Evolutionary conservation across 2,113 vertebrate genomes (phyloP), one percentile per base, ranked within the genome.

Genomic region (Sinocyclocheilus anshuiensis): DNA sequence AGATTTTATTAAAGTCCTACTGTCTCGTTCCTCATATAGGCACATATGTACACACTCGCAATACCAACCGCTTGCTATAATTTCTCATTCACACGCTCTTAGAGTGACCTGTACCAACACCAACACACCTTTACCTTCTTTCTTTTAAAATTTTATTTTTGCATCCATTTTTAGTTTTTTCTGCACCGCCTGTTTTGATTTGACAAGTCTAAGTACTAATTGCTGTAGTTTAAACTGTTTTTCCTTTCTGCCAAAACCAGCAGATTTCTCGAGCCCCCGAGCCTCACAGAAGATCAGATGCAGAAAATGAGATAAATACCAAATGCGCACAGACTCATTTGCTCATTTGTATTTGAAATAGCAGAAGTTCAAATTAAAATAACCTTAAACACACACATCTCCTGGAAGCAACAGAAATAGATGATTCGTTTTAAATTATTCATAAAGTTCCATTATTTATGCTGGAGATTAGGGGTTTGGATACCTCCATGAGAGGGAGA

Each of bases 361-460:
- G 88, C 91, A 86, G 78, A 88, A 90, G 93, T 94, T 95, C 92
- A 94, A 94, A 95, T 94, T 92, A 94, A 94, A 94, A 94, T 94
- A 94, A 94, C 94, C 93, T 94, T 93, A 87, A 89, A 92, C 93
- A 94, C 94, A 94, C 93, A 93, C 69, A 91, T 89, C 91, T 90
- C 91, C 90, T 67, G 87, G 84, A 92, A 92, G 93, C 89, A 89
- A 87, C 90, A 87, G 91, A 93, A 94, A 88, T 86, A 93, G 92
- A 90, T 87, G 89, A 93, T 91, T 91, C 89, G 91, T 88, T 91
- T 91, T 96, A 90, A 95, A 95, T 95, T 94, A 96, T 96, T 95
- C 92, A 95, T 95, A 91, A 93, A 88, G 85, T 87, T 93, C 86
- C 91, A 95, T 96, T 94, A 96, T 94, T 96, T 93, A 96, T 96